Evolutionary conservation across 2,113 vertebrate species (phyloP).

Genomic region (Lepidothrix coronata): DNA sequence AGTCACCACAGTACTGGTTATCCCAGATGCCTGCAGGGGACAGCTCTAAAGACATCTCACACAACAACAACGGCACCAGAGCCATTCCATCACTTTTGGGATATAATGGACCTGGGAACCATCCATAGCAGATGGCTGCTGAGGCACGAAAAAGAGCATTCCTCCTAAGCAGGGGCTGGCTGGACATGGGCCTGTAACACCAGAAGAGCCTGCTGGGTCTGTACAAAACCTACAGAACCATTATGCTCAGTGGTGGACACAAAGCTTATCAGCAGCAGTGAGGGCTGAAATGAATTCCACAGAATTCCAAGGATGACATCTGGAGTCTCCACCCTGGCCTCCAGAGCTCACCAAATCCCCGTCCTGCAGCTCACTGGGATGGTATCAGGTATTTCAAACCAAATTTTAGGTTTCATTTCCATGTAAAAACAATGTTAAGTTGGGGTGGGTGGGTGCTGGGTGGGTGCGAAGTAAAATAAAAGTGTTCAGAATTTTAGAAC

Average conservation of each 20-base stretch:
- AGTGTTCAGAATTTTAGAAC: not conserved
- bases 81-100: not conserved
- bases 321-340: not conserved
- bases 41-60: not conserved
- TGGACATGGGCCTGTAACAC: not conserved
- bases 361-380: not conserved
- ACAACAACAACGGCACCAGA: not conserved
- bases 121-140: not conserved
- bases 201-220: not conserved
- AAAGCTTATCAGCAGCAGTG: not conserved
- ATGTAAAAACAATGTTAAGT: not conserved
- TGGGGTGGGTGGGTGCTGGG: rapidly evolving
- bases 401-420: not conserved
- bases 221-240: not conserved
- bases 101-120: not conserved
- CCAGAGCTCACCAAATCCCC: not conserved
- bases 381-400: not conserved
- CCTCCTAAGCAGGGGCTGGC: not conserved
- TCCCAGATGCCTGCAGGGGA: not conserved
- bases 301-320: not conserved
- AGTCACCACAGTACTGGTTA: not conserved
- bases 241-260: not conserved
- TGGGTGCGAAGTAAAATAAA: not conserved
- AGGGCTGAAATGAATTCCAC: not conserved
- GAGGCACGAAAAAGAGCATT: not conserved